Conservation (phyloP, 2,797 vertebrate species). For the Phrynocephalus vlangalii region DNA sequence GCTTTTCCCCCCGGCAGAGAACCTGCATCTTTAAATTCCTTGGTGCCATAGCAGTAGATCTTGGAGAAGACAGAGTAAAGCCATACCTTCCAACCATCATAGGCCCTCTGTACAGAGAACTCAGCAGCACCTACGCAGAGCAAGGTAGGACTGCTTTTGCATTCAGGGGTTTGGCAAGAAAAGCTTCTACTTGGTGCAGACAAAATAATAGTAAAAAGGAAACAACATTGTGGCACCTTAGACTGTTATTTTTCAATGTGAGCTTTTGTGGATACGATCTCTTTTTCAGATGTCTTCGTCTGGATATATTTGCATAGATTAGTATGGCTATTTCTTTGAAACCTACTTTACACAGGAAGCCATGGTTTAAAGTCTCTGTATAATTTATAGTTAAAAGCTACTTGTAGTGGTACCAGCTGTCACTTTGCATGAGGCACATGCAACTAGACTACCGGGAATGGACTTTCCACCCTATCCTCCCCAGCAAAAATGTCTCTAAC, state of each 20-base stretch:
- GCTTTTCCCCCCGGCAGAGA: slow-evolving; percentile 81
- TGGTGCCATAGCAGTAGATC: slow-evolving; percentile 89
- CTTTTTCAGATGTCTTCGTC: too few species aligned
- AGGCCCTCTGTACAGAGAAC: slow-evolving; percentile 90
- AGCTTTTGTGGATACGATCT: too few species aligned
- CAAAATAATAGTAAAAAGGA: not conserved
- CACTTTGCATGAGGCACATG: too few species aligned
- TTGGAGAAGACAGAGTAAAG: slow-evolving; percentile 86
- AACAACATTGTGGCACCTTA: too few species aligned
- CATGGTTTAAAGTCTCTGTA: not conserved
- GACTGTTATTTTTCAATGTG: too few species aligned
- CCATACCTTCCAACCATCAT: slow-evolving; percentile 90
- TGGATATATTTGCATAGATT: too few species aligned
- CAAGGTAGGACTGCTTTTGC: slow-evolving; percentile 83
- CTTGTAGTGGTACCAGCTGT: not conserved
- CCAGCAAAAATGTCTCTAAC: too few species aligned
- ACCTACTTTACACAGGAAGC: not conserved
- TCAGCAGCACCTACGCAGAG: slow-evolving; percentile 95
- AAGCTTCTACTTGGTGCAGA: not conserved
- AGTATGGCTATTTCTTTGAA: too few species aligned
- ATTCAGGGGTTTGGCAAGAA: not conserved
- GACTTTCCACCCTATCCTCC: too few species aligned
- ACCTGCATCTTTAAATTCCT: slow-evolving; percentile 96
- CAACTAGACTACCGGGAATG: too few species aligned
- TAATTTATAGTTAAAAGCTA: not conserved